Base-by-base conservation (phyloP, 2,113 vertebrate genomes). In the Paramormyrops kingsleyae region DNA sequence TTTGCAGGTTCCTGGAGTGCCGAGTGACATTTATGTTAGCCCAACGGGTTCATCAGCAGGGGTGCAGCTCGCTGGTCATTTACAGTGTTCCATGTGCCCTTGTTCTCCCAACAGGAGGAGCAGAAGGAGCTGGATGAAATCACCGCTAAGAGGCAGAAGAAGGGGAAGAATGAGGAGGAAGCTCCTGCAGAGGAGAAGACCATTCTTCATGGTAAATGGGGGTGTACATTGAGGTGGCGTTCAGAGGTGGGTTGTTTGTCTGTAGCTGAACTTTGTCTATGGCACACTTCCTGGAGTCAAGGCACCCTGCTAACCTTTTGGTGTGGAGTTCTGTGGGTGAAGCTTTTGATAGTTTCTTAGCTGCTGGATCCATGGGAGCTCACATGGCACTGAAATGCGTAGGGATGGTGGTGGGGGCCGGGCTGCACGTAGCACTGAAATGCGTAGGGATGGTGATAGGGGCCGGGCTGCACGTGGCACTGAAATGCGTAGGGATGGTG, bases 91-190 rank as follows among this genome's bases (percentile, higher is more conserved):
- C 35, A 0, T 83, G 24, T 53, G 9, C 21, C 44, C 21, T 52
- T 52, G 9, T 44, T 47, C 39, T 39, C 47, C 10, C 12, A 1
- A 19, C 50, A 99, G 99, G 98, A 99, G 85, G 97, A 99, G 92
- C 96, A 99, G 94, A 99, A 98, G 89, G 98, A 99, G 91, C 93
- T 99, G 91, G 97, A 99, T 95, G 99, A 99, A 96, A 98, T 98
- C 93, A 97, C 97, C 88, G 99, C 98, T 62, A 99, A 99, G 94
- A 97, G 98, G 91, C 98, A 99, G 94, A 99, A 99, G 95, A 98
- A 96, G 93, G 99, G 99, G 90, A 97, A 96, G 94, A 95, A 97
- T 13, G 98, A 99, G 92, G 99, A 99, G 46, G 98, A 99, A 53
- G 97, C 97, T 93, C 98, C 99, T 86, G 97, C 95, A 74, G 98